Conservation (phyloP, 2,113 vertebrate species). For the Myodes glareolus region DNA sequence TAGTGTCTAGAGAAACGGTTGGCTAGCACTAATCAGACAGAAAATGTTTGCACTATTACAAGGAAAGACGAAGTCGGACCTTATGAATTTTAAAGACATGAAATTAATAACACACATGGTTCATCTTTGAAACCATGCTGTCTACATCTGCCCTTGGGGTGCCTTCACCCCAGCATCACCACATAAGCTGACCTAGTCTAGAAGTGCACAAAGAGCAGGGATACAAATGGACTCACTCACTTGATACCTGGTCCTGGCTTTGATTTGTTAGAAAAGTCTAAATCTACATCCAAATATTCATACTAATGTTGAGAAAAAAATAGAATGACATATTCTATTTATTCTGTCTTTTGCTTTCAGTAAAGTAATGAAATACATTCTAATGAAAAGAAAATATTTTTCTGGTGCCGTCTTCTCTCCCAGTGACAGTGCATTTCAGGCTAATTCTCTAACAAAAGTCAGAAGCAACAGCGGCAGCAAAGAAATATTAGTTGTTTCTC, state of each 20-base stretch:
- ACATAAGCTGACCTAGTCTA: background rate
- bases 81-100: background rate
- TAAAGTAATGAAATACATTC: background rate
- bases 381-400: background rate
- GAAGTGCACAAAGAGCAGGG: background rate
- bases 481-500: conserved; percentile 50
- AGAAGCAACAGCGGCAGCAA: conserved; percentile 16
- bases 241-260: background rate
- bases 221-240: background rate
- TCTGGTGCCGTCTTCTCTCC: background rate
- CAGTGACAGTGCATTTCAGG: background rate
- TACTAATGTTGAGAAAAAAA: background rate
- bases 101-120: background rate
- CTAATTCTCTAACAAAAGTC: conserved; percentile 56
- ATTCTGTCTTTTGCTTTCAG: background rate
- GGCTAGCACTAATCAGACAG: background rate
- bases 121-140: too few species aligned
- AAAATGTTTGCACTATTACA: background rate
- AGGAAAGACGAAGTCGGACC: background rate
- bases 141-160: background rate
- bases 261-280: background rate
- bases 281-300: background rate
- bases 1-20: background rate
- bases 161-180: background rate
- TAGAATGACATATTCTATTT: background rate